phyloP scores from a whole-genome alignment of 2,797 vertebrate genomes.

The Xenentodon cancila region DNA sequence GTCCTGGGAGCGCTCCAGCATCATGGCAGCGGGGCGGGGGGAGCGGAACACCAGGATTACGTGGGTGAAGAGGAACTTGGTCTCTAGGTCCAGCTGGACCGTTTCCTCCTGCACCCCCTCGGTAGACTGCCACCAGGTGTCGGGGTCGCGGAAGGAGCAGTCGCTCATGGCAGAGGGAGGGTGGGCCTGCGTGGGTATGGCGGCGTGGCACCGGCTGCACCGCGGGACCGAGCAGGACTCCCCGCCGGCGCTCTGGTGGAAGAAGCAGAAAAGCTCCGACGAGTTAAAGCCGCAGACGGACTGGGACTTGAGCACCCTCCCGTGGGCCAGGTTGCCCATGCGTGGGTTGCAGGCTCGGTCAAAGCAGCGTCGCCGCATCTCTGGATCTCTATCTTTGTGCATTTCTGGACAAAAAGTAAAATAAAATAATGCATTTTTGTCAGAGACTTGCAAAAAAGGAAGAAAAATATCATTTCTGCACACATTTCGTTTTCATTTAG shows the following conservation, averaged over 20 bases:
- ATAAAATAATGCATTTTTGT: background rate
- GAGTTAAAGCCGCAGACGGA: constrained; percentile 84
- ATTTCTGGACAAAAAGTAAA: constrained; percentile 24
- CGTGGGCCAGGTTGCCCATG: constrained; percentile 92
- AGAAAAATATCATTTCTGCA: too few relatives aligned
- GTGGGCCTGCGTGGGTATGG: constrained; percentile 81
- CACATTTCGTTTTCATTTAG: too few relatives aligned
- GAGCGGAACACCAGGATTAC: constrained; percentile 95
- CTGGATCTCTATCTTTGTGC: constrained; percentile 9
- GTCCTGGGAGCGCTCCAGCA: constrained; percentile 93
- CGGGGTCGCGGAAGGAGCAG: constrained; percentile 89
- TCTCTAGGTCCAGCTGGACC: constrained; percentile 90
- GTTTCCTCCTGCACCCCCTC: constrained; percentile 81
- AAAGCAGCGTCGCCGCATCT: constrained; percentile 78
- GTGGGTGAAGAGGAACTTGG: constrained; percentile 93
- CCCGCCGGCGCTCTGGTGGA: constrained; percentile 42
- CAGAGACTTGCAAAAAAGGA: too few relatives aligned
- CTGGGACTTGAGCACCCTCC: constrained; percentile 83
- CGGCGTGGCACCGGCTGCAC: constrained; percentile 85
- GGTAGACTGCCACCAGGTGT: constrained; percentile 96
- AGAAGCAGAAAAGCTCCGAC: constrained; percentile 85
- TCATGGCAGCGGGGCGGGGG: constrained; percentile 90
- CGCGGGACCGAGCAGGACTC: constrained; percentile 47
- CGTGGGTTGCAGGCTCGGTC: constrained; percentile 91
- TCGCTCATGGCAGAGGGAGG: constrained; percentile 91